Evolutionary conservation across 2,797 vertebrate species (phyloP), one percentile per base, ranked within the genome.

Genomic region (Babyrousa celebensis): DNA sequence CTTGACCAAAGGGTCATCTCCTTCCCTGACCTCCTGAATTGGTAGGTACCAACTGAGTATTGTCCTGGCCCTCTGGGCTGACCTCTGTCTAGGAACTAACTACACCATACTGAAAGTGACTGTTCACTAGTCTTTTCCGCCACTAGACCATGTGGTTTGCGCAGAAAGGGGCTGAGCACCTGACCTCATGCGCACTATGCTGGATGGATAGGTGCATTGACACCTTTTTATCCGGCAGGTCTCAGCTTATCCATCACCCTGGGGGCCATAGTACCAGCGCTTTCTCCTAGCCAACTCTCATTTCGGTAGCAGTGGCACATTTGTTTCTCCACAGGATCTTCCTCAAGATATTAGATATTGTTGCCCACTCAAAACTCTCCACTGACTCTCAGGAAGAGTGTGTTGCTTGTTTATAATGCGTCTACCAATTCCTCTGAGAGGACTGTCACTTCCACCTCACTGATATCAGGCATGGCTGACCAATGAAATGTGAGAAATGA

Each of bases 401-500:
- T 52, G 27, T 12, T 65, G 23, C 14, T 85, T 68, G 9, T 63
- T 58, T 27, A 6, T 48, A 67, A 70, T 29, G 56, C 3, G 62
- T 65, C 36, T 83, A 23, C 18, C n/a, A 21, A 60, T 48, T 43
- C 25, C 67, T 4, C 29, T 77, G 32, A 36, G 12, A 89, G 29
- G 2, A 48, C 3, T 40, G 65, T 62, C 62, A n/a, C 23, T 82
- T 21, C 23, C 10, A 23, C 36, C 6, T 63, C 40, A 52, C 43
- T 48, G 20, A 29, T 12, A 78, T 17, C 62, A 67, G 40, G 7
- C 68, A 77, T 75, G n/a, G 84, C 36, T 63, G 10, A 12, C 21
- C 63, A 75, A 65, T 54, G 60, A 91, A 92, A 90, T 56, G 10
- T 48, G 11, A 94, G 75, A 70, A 91, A 72, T 84, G 29, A 27